A percentile compares a stretch with the other conserved stretches of the same genome.
Evolutionary conservation across 2,888 invertebrate genomes (phyloP).

Genomic region (Leucophora obtusa): DNA sequence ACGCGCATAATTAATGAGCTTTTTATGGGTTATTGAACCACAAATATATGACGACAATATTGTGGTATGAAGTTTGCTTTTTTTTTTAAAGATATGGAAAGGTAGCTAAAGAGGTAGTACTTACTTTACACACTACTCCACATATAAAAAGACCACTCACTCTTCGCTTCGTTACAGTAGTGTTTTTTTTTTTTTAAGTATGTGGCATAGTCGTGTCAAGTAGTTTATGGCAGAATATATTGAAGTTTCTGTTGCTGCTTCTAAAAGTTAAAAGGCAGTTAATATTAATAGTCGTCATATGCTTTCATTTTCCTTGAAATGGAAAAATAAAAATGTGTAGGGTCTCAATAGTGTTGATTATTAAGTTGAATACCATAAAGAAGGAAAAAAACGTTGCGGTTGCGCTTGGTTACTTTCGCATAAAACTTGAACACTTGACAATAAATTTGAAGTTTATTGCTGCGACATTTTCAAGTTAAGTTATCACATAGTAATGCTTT

Average conservation of each 20-base stretch:
- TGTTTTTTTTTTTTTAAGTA: background rate
- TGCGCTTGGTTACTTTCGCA: constrained; percentile 75
- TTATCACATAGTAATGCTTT: constrained; percentile 48
- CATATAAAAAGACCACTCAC: background rate
- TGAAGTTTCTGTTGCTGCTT: background rate
- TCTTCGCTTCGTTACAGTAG: background rate
- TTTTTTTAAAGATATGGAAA: background rate
- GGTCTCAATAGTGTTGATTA: constrained; percentile 36
- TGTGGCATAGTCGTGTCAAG: constrained; percentile 42
- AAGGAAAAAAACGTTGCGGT: constrained; percentile 65
- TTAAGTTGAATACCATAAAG: constrained; percentile 9
- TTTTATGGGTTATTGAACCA: constrained; percentile 78
- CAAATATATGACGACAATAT: constrained; percentile 61
- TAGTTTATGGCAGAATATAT: constrained; percentile 4
- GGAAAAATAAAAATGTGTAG: constrained; percentile 13
- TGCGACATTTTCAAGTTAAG: constrained; percentile 58
- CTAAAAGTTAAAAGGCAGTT: constrained; percentile 33
- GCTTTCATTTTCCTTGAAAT: constrained; percentile 58
- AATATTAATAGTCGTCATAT: constrained; percentile 34
- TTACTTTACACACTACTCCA: background rate
- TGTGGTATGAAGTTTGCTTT: constrained; percentile 13
- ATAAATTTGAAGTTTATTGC: constrained; percentile 75
- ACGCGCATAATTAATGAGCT: constrained; percentile 78
- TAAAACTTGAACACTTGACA: constrained; percentile 73
- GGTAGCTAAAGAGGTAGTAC: background rate